phyloP scores from a whole-genome alignment of 2,797 vertebrate species.

The Balearica regulorum region DNA sequence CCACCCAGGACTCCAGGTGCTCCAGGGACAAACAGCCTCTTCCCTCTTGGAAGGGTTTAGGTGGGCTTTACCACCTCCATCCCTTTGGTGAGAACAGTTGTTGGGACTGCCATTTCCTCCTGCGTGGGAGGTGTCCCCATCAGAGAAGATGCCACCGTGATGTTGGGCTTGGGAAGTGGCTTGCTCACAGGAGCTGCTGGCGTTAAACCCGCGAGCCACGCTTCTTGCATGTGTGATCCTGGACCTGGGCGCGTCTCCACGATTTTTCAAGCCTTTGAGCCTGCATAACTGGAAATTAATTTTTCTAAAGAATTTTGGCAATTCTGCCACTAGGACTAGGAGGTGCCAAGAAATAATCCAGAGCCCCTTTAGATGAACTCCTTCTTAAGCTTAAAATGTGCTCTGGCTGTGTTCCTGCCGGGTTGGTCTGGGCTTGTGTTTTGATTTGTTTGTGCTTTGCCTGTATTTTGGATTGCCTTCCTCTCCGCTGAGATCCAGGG shows the following conservation, averaged over 20 bases:
- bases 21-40: neutral
- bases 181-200: rapidly evolving
- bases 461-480: neutral
- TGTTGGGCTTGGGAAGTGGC: neutral
- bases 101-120: neutral
- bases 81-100: neutral
- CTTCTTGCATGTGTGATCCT: neutral
- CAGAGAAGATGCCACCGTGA: neutral
- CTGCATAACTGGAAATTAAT: neutral
- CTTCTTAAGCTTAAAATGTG: neutral
- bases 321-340: neutral
- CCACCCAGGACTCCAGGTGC: neutral
- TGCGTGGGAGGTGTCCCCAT: neutral
- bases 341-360: slow-evolving; percentile 12
- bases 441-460: neutral
- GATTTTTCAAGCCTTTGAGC: neutral
- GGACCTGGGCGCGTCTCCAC: neutral
- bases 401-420: neutral
- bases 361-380: neutral
- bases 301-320: neutral
- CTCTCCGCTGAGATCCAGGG: neutral
- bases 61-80: neutral
- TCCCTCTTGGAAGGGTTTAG: neutral
- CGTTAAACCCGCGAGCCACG: rapidly evolving
- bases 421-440: neutral